These are phyloP conservation scores for Chauna torquata DNA, from an alignment of 2,113 vertebrate genomes.

Conservation along the genomic window DNA sequence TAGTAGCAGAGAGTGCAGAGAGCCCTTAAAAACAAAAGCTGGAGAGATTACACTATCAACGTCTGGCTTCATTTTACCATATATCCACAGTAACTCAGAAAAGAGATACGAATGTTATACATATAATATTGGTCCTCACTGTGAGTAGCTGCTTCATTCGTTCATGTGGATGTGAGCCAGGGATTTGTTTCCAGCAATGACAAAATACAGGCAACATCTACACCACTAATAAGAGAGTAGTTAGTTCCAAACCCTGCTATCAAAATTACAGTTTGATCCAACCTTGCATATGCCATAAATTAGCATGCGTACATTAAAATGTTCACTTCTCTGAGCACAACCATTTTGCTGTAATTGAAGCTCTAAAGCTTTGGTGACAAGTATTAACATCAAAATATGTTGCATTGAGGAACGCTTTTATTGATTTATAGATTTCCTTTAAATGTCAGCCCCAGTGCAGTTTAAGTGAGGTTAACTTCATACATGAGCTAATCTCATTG, in stretches of 20 bases:
- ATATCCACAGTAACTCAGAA: not conserved
- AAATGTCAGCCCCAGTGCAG: not conserved
- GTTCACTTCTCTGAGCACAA: not conserved
- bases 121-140: not conserved
- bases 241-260: not conserved
- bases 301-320: not conserved
- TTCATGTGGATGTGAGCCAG: not conserved
- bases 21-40: not conserved
- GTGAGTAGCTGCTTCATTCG: not conserved
- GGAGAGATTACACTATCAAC: not conserved
- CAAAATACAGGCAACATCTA: not conserved
- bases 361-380: not conserved
- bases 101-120: not conserved
- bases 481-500: not conserved
- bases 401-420: not conserved
- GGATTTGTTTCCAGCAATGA: not conserved
- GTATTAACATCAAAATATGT: not conserved
- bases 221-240: not conserved
- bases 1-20: not conserved
- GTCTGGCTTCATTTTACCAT: not conserved
- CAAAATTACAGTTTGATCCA: not conserved
- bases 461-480: not conserved
- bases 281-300: not conserved
- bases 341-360: slow-evolving; percentile 4
- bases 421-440: slow-evolving; percentile 2